Evolutionary conservation across 2,888 invertebrate genomes (phyloP).

Genomic region (Malacosoma neustria): DNA sequence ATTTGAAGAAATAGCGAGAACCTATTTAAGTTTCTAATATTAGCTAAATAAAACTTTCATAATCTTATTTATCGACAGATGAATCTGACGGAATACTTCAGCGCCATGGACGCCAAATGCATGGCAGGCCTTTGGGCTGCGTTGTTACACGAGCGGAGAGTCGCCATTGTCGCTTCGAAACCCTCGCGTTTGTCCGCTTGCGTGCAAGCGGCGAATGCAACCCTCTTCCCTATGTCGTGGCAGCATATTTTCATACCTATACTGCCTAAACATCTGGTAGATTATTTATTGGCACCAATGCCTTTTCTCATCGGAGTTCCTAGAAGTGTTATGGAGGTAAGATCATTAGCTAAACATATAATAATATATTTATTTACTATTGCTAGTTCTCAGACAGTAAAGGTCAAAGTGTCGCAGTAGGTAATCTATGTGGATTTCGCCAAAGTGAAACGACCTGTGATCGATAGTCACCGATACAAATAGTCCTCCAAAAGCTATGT

Average conservation of each 20-base stretch:
- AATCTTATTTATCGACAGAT: constrained; percentile 82
- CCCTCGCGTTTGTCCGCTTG: constrained; percentile 93
- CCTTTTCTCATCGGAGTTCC: constrained; percentile 98
- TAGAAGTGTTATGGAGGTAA: constrained; percentile 84
- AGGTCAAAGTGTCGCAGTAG: too few relatives aligned
- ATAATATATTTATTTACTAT: too few relatives aligned
- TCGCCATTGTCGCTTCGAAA: constrained; percentile 93
- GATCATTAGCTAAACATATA: too few relatives aligned
- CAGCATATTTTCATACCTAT: constrained; percentile 99
- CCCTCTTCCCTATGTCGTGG: constrained; percentile 99
- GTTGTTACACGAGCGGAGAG: constrained; percentile 93
- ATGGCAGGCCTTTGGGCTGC: constrained; percentile 98
- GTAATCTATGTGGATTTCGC: too few relatives aligned
- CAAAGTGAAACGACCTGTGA: too few relatives aligned
- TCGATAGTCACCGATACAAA: too few relatives aligned
- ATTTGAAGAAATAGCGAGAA: too few relatives aligned
- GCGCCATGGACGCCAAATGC: constrained; percentile 94
- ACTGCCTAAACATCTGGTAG: constrained; percentile 89
- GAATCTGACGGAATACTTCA: constrained; percentile 97
- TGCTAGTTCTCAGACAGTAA: too few relatives aligned
- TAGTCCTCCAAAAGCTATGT: too few relatives aligned
- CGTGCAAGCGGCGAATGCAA: constrained; percentile 94
- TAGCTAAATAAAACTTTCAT: too few relatives aligned
- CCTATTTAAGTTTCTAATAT: too few relatives aligned
- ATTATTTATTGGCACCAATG: constrained; percentile 96